Evolutionary conservation across 2,888 invertebrate species (phyloP).

Genomic region (Sturmia bella): DNA sequence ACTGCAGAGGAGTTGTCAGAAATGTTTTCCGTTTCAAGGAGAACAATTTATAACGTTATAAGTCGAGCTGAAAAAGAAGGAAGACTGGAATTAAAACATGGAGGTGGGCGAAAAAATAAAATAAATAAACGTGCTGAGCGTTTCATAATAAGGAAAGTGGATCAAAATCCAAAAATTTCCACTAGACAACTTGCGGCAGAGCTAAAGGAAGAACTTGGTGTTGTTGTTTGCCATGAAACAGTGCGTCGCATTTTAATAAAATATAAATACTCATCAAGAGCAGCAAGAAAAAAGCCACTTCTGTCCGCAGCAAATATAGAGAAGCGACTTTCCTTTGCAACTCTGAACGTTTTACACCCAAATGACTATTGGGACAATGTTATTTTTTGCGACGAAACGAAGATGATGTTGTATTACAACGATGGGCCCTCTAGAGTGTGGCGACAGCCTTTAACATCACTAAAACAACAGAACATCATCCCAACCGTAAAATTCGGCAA

Average conservation of each 20-base stretch:
- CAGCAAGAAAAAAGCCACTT: conserved; percentile 11
- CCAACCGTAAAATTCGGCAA: background rate
- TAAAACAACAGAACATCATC: background rate
- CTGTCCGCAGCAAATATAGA: conserved; percentile 18
- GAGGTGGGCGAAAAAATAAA: conserved; percentile 13
- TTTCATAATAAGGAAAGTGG: conserved; percentile 3
- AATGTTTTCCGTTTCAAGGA: background rate
- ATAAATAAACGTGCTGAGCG: conserved; percentile 3
- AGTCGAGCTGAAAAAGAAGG: background rate
- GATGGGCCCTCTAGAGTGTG: background rate
- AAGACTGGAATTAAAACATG: background rate
- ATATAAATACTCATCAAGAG: conserved; percentile 5
- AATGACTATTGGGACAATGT: background rate
- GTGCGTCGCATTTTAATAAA: background rate
- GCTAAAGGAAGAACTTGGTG: background rate
- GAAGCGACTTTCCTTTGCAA: background rate
- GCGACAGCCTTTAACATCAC: conserved; percentile 3
- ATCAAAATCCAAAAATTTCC: background rate
- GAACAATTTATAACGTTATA: background rate
- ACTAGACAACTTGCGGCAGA: background rate
- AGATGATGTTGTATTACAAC: background rate
- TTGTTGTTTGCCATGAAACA: conserved; percentile 5
- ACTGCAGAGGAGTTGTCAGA: background rate
- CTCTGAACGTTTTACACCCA: background rate
- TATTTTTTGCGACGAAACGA: background rate